Base-by-base conservation (phyloP, 2,797 vertebrate genomes). In the Poeciliopsis gracilis region DNA sequence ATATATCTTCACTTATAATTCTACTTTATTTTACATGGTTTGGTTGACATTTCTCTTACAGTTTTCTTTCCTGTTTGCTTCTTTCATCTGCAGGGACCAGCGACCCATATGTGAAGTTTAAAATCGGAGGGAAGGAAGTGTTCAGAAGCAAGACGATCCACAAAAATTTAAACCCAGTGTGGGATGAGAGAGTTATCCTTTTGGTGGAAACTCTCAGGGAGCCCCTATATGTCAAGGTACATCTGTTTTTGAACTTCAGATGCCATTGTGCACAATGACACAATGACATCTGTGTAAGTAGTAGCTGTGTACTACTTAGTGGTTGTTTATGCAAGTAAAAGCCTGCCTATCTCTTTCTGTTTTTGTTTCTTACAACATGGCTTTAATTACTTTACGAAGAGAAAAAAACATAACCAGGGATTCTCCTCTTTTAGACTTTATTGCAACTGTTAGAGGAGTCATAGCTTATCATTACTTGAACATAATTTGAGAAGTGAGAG, bases 91-190 rank as follows among this genome's bases (percentile, higher is more conserved):
- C 84, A 99, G 97, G 97, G 47, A 98, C 97, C 57, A 99, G 98
- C 90, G 98, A 99, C 90, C 97, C 97, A 0, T 99, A 99, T 16
- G 98, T 99, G 87, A 99, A 99, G 92, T 98, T 99, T 92, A 99
- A 99, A 94, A 95, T 99, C 15, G 95, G 95, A 88, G 95, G 98
- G 87, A 99, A 98, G 87, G 97, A 99, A 92, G 96, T 98, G 78
- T 99, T 98, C 93, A 97, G 97, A 94, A 99, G 98, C 92, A 99
- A 97, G 93, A 99, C 95, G 85, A 97, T 99, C 92, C 96, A 97
- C 80, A 99, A 99, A 93, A 99, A 97, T 88, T 97, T 99, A 75
- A 99, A 98, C 86, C 98, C 98, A 15, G 95, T 98, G 46, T 99
- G 98, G 98, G 97, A 99, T 2, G 98, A 99, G 93, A 96, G 95